phyloP scores from a whole-genome alignment of 2,113 vertebrate genomes.

The Triplophysa tibetana region DNA sequence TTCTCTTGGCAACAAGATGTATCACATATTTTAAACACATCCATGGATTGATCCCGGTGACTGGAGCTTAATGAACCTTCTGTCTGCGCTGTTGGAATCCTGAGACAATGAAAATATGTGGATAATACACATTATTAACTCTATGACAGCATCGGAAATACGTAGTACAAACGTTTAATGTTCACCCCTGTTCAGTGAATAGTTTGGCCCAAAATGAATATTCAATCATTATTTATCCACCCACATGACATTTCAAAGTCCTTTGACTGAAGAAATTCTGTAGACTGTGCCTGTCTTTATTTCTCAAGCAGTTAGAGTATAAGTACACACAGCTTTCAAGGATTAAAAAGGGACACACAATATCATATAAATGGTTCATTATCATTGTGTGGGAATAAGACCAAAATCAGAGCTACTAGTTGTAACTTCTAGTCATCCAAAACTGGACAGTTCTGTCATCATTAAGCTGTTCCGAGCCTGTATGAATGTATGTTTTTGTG shows the following conservation, averaged over 20 bases:
- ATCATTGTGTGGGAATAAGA: neutral
- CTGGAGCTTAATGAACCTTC: neutral
- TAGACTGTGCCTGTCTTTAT: too few species aligned
- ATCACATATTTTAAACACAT: constrained; percentile 29
- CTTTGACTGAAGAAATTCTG: too few species aligned
- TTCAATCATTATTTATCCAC: too few species aligned
- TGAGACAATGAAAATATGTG: neutral
- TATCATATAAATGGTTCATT: too few species aligned
- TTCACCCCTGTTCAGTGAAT: neutral
- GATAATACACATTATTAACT: neutral
- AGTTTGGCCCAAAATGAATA: too few species aligned
- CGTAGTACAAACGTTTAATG: neutral
- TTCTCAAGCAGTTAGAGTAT: too few species aligned
- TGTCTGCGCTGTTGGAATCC: neutral
- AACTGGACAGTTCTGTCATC: too few species aligned
- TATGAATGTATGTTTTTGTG: too few species aligned
- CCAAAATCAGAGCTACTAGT: neutral
- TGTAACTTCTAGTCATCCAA: neutral
- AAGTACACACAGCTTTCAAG: too few species aligned
- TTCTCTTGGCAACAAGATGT: constrained; percentile 46
- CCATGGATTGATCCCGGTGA: neutral
- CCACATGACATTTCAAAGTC: too few species aligned
- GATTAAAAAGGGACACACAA: too few species aligned
- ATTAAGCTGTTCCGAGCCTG: too few species aligned
- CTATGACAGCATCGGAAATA: neutral